phyloP scores from a whole-genome alignment of 1,140 invertebrate genomes.

The Zaprionus taronus region DNA sequence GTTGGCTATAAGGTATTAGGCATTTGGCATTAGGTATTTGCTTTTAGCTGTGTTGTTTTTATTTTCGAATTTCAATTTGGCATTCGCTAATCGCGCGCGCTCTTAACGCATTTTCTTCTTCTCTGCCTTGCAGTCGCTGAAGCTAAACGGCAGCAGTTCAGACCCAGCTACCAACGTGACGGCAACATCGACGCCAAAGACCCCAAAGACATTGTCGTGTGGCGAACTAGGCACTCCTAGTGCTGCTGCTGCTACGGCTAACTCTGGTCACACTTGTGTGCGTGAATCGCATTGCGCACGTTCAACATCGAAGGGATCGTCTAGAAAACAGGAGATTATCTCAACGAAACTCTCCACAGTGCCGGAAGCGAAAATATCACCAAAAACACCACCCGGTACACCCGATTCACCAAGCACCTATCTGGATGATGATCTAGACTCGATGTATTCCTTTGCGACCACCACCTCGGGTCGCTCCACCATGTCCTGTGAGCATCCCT shows the following conservation, averaged over 20 bases:
- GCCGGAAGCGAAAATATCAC: constrained; percentile 75
- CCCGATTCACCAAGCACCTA: constrained; percentile 85
- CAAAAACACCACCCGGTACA: constrained; percentile 87
- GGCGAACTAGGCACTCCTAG: not conserved
- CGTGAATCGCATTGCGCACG: constrained; percentile 25
- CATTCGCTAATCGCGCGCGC: constrained; percentile 49
- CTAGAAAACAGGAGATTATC: constrained; percentile 4
- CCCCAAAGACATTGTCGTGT: constrained; percentile 45
- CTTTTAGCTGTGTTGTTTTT: not conserved
- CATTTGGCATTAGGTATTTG: constrained; percentile 4
- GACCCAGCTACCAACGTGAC: constrained; percentile 47
- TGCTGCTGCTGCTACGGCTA: not conserved
- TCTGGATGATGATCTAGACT: constrained; percentile 89
- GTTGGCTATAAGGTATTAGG: not conserved
- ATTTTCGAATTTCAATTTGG: constrained; percentile 3
- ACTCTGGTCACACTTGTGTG: constrained; percentile 12
- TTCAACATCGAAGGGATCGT: not conserved
- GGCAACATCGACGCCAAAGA: constrained; percentile 45
- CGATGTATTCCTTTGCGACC: constrained; percentile 91
- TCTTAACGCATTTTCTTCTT: constrained; percentile 50
- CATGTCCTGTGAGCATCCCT: constrained; percentile 89
- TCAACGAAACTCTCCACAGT: constrained; percentile 61
- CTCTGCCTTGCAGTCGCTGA: constrained; percentile 72
- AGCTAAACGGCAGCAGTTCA: constrained; percentile 69
- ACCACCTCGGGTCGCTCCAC: constrained; percentile 87